Conservation (phyloP, 2,113 vertebrate genomes). For the Emberiza fucata region DNA sequence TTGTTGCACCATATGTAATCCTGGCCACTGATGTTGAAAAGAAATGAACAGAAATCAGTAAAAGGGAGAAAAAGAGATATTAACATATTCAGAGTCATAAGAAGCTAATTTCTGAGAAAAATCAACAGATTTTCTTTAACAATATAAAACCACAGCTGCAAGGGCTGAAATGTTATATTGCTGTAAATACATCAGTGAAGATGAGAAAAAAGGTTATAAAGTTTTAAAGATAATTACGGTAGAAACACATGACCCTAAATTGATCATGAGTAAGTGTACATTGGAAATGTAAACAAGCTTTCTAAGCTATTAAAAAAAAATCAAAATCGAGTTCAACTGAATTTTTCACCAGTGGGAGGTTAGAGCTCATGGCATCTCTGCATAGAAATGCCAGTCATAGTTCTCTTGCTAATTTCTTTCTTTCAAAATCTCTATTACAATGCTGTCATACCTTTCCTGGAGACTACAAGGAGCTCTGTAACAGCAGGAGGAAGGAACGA, state of each 20-base stretch:
- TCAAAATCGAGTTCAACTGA: background rate
- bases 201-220: background rate
- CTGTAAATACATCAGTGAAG: background rate
- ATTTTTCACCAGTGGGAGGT: background rate
- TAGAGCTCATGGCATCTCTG: background rate
- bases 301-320: background rate
- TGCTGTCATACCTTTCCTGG: background rate
- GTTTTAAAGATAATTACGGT: background rate
- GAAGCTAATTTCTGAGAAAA: background rate
- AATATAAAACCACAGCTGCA: background rate
- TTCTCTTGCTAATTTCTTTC: background rate
- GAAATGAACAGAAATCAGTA: background rate
- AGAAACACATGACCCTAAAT: background rate
- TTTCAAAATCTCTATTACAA: background rate
- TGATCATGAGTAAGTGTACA: background rate
- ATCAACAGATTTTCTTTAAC: background rate
- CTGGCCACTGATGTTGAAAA: background rate
- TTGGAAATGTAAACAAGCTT: background rate
- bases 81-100: background rate
- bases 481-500: background rate
- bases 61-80: background rate
- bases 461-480: background rate
- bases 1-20: background rate
- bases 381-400: background rate
- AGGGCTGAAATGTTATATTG: background rate